phyloP scores from a whole-genome alignment of 2,888 invertebrate species.

The Pherbina coryleti region DNA sequence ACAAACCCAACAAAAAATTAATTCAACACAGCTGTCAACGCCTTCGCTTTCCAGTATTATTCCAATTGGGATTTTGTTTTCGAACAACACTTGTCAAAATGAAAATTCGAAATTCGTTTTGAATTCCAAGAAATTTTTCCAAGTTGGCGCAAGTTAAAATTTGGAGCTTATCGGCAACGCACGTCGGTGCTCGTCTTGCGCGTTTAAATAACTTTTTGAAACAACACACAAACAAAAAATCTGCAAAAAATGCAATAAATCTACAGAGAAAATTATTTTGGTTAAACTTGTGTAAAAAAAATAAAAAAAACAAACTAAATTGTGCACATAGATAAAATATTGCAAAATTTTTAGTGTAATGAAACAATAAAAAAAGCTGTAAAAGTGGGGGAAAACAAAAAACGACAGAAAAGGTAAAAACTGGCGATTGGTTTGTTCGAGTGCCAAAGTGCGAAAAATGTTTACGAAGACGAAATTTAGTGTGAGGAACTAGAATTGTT shows the following conservation, averaged over 20 bases:
- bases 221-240: conserved; percentile 8
- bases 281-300: neutral
- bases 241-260: conserved; percentile 25
- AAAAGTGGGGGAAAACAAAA: conserved; percentile 16
- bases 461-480: conserved; percentile 21
- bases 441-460: neutral
- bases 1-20: neutral
- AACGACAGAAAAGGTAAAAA: neutral
- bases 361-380: neutral
- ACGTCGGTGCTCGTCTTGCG: conserved; percentile 38
- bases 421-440: too few species aligned
- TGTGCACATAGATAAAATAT: conserved; percentile 22
- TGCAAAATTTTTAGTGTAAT: conserved; percentile 29
- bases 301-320: conserved; percentile 2
- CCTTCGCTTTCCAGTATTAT: neutral
- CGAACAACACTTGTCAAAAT: conserved; percentile 18
- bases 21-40: neutral
- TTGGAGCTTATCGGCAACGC: conserved; percentile 47
- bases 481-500: neutral
- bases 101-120: neutral
- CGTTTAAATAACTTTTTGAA: conserved; percentile 19
- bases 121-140: conserved; percentile 21
- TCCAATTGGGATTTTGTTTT: conserved; percentile 21
- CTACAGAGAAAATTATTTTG: neutral
- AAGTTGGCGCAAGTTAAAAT: conserved; percentile 40